These are phyloP conservation scores for Siderastrea siderea DNA, from an alignment of 92 coral and sea anemone genomes.

Conservation along the genomic window DNA sequence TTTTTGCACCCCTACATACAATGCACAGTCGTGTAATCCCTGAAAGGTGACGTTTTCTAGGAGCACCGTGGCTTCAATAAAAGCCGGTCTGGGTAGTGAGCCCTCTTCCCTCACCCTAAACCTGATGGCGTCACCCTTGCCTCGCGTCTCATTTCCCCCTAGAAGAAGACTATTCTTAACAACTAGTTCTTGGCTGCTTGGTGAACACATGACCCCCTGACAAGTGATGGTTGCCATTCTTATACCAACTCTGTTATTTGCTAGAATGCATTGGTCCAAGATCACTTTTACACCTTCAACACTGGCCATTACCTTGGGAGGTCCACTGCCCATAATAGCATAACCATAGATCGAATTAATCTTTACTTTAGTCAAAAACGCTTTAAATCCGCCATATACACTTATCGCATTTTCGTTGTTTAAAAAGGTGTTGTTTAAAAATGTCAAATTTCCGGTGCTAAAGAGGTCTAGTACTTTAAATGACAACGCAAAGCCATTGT, in stretches of 20 bases:
- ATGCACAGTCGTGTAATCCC: conserved; percentile 6
- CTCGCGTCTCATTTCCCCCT: neutral
- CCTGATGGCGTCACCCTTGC: conserved; percentile 5
- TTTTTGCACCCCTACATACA: neutral
- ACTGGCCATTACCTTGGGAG: neutral
- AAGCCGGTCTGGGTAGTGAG: neutral
- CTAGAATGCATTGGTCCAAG: neutral
- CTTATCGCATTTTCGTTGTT: too few species aligned
- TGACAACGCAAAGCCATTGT: too few species aligned
- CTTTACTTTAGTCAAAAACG: too few species aligned
- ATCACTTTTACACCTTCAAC: neutral
- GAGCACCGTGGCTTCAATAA: neutral
- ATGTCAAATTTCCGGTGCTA: too few species aligned
- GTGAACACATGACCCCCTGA: neutral
- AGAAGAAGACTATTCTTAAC: conserved; percentile 3
- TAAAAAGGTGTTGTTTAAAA: too few species aligned
- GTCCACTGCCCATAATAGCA: neutral
- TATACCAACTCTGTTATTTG: neutral
- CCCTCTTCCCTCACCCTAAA: neutral
- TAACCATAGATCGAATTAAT: too few species aligned
- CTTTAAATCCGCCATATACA: too few species aligned
- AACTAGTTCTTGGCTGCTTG: conserved; percentile 14
- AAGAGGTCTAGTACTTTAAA: too few species aligned
- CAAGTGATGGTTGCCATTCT: conserved; percentile 13
- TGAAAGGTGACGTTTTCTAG: too few species aligned